Percentiles rank a stretch among this genome's conserved stretches.
Conservation (phyloP, 2,888 invertebrate genomes). For the Dicranocentrus wangi region DNA sequence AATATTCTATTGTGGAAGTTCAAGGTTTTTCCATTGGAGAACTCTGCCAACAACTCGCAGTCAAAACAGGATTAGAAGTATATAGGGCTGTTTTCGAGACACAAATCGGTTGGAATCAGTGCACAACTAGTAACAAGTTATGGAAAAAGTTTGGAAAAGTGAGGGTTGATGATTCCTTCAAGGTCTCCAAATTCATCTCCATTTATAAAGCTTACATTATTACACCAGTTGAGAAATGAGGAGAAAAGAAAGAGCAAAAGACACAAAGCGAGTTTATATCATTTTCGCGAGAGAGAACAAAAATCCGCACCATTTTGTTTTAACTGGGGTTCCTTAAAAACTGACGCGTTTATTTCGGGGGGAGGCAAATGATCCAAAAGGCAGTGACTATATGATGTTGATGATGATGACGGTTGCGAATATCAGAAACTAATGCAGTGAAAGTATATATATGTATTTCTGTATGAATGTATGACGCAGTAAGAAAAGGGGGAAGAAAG, state of each 20-base stretch:
- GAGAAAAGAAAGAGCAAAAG: too few species aligned
- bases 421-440: not conserved
- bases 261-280: conserved; percentile 2
- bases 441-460: too few species aligned
- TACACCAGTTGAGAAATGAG: not conserved
- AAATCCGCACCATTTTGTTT: not conserved
- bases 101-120: too few species aligned
- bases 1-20: not conserved
- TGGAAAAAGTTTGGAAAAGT: too few species aligned
- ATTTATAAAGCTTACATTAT: conserved; percentile 51
- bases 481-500: not conserved
- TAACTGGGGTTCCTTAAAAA: not conserved
- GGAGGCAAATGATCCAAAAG: conserved; percentile 57
- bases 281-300: not conserved
- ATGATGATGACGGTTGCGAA: conserved; percentile 17
- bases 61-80: not conserved
- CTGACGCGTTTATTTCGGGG: not conserved
- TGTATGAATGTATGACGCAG: too few species aligned
- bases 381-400: too few species aligned
- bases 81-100: too few species aligned
- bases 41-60: too few species aligned
- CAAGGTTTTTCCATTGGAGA: not conserved
- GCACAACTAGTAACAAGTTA: not conserved
- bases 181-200: conserved; percentile 32
- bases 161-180: conserved; percentile 13